Evolutionary conservation across 2,797 vertebrate genomes (phyloP), one percentile per base, ranked within the genome.

Genomic region (Argyrosomus regius): DNA sequence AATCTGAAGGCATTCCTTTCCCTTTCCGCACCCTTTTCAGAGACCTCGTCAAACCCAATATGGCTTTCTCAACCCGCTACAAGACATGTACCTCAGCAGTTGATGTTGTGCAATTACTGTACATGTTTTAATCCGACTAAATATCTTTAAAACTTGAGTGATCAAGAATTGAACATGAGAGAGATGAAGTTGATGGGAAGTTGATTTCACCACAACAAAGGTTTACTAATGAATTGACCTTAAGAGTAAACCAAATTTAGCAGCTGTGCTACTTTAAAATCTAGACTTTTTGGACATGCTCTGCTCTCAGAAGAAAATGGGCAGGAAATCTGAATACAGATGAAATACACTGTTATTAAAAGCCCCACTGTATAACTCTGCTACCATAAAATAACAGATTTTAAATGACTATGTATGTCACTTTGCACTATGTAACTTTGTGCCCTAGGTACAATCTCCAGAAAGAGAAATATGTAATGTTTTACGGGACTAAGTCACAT

Each of bases 1-100:
- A 96, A 96, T 97, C 94, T 96, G 95, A 97, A 96, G 93, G 94
- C 96, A 96, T 96, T 95, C 93, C 94, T 95, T 80, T 92, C 92
- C 94, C 87, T 91, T 93, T 94, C 90, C 81, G 73, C 91, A 95
- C 88, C 93, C 94, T 95, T 95, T 94, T 94, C 93, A 93, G 85
- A 92, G 93, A 84, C 79, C 88, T 94, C 93, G 94, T 96, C 95
- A 96, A 95, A 96, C 92, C 88, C 59, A 88, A 91, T 41, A 59
- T 87, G 8, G 72, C 54, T 77, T 67, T 86, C 70, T 80, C 45
- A 80, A 39, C 94, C 92, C 5, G 63, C 91, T 90, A 89, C 89
- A 95, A 95, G 94, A 93, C 94, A 94, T 95, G 86, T 91, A 93
- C 64, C 67, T 92, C 93, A 70, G 92, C 87, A 93, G 94, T 87